A percentile compares a stretch with the other conserved stretches of the same genome.
phyloP scores from a whole-genome alignment of 2,888 invertebrate species.

The Steinernema hermaphroditum region DNA sequence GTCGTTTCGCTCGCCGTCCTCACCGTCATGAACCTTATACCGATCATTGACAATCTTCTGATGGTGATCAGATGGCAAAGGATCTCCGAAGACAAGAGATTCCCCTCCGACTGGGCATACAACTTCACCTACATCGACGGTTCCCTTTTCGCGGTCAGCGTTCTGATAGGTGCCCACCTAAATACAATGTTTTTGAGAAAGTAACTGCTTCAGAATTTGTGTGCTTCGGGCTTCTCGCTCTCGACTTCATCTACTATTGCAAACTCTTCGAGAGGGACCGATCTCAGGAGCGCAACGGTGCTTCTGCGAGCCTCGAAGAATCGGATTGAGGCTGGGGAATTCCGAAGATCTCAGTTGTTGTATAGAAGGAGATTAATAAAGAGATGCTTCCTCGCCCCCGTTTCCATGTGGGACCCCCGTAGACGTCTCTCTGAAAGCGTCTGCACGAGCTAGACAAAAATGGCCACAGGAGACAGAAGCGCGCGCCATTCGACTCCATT shows the following conservation, averaged over 20 bases:
- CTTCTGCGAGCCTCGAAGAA: no score
- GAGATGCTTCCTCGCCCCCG: no score
- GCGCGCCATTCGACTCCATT: no score
- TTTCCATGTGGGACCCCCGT: no score
- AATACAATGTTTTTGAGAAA: no score
- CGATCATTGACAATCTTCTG: slow-evolving; percentile 32
- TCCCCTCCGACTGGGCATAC: slow-evolving; percentile 10
- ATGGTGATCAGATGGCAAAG: slow-evolving; percentile 26
- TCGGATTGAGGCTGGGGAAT: no score
- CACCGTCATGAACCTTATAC: slow-evolving; percentile 37
- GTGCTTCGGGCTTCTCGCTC: not conserved
- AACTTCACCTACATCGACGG: slow-evolving; percentile 15
- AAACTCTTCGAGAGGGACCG: not conserved
- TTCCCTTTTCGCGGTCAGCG: not conserved
- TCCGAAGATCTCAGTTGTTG: no score
- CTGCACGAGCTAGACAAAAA: no score
- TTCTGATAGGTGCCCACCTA: slow-evolving; percentile 6
- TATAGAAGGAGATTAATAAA: no score
- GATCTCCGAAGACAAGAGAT: not conserved
- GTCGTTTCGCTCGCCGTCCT: slow-evolving; percentile 31
- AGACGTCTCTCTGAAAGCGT: no score
- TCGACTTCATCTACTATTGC: slow-evolving; percentile 15
- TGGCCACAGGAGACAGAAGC: no score
- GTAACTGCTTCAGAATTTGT: not conserved
- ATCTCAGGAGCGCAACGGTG: no score